Base-by-base conservation (phyloP, 2,797 vertebrate genomes). In the Loriculus beryllinus region DNA sequence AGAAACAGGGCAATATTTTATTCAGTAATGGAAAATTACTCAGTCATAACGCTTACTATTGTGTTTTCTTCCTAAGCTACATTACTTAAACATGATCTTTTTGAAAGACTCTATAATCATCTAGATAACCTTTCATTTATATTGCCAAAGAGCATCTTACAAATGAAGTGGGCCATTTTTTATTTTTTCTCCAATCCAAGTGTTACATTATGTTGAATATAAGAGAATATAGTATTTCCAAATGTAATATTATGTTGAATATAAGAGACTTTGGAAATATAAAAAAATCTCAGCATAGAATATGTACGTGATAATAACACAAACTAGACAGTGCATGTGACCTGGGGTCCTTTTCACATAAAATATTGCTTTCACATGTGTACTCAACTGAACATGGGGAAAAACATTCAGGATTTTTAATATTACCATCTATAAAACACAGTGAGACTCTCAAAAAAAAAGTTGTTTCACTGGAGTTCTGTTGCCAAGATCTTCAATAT, bases 331-430 rank as follows among this genome's bases (percentile, higher is more conserved):
- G 20, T 35, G 40, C 64, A 71, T 0, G 0, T 56, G 56, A 95
- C 37, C 31, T 56, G 22, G 60, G 28, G 35, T 92, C 28, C 57
- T 87, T 86, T 87, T 80, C 68, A 57, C 40, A 74, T 42, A 65
- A 72, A 91, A 85, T 67, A 77, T 17, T 74, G 25, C 11, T 93
- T 92, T 95, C 25, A 40, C 57, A 42, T 33, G 12, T 68, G 40
- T 42, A 52, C 49, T 64, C 77, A 87, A 82, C 52, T 37, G 62
- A 89, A 94, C 51, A 80, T 48, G 57, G 88, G 92, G 92, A 93
- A 68, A 96, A 94, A 28, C 23, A 62, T 52, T 90, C 68, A 86
- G 31, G 4, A 5, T 84, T 90, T 72, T 63, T 74, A 86, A 74
- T 56, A 74, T 28, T 84, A 37, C 40, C 43, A 64, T 79, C 52